Evolutionary conservation across 2,113 vertebrate species (phyloP).

Genomic region (Macrotus californicus): DNA sequence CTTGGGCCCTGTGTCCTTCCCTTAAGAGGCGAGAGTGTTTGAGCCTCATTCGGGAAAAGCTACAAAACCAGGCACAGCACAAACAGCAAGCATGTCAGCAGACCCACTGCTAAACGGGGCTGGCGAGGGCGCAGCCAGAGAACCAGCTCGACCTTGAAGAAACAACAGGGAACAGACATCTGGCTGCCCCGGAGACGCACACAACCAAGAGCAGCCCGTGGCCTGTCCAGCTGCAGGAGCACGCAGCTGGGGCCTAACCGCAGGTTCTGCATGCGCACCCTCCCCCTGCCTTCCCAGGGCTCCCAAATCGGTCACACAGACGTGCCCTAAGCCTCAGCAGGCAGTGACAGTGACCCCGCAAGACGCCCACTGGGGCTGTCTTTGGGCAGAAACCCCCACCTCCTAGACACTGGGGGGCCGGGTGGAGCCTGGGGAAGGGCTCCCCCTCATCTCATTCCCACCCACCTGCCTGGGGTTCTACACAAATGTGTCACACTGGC

Average conservation of each 20-base stretch:
- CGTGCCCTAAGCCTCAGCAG: neutral
- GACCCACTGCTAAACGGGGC: neutral
- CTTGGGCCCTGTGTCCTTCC: neutral
- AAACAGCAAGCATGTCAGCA: neutral
- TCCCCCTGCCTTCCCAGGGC: neutral
- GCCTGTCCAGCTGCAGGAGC: neutral
- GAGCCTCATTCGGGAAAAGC: neutral
- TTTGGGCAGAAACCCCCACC: neutral
- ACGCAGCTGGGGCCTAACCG: neutral
- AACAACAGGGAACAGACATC: neutral
- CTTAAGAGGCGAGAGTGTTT: neutral
- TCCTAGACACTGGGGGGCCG: too few species aligned
- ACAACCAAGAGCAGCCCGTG: too few species aligned
- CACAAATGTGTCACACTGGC: rapidly evolving
- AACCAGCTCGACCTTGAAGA: neutral
- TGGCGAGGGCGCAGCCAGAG: neutral
- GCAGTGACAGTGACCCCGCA: neutral
- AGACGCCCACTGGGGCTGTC: too few species aligned
- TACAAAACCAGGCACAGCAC: neutral
- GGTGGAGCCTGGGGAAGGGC: neutral
- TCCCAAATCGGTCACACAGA: rapidly evolving
- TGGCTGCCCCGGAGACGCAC: neutral
- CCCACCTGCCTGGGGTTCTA: neutral
- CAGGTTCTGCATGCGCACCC: neutral
- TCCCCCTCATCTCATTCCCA: neutral